phyloP scores from a whole-genome alignment of 2,113 vertebrate genomes.

The Chloropsis cyanopogon region DNA sequence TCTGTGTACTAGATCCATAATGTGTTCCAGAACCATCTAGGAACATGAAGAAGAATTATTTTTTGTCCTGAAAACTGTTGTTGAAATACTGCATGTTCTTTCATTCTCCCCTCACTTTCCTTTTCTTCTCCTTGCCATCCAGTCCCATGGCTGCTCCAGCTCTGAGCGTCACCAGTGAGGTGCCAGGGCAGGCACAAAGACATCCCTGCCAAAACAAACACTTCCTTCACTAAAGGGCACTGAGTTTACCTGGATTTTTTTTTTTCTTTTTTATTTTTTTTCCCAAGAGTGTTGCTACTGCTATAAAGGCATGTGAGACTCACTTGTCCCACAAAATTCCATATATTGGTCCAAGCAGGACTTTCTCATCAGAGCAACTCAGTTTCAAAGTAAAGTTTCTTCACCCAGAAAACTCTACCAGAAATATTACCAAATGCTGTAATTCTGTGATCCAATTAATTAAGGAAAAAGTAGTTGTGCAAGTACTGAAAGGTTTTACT shows the following conservation, averaged over 20 bases:
- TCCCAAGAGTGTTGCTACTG: neutral
- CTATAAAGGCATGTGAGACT: neutral
- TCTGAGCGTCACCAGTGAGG: neutral
- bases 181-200: neutral
- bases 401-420: neutral
- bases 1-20: neutral
- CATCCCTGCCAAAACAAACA: neutral
- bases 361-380: neutral
- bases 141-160: neutral
- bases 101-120: neutral
- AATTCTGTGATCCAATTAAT: neutral
- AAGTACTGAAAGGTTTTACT: neutral
- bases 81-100: neutral
- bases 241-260: neutral
- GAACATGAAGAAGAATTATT: neutral
- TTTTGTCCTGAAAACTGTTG: neutral
- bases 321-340: neutral
- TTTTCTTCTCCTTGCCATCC: neutral
- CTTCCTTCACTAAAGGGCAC: accelerated
- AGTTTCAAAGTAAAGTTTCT: neutral
- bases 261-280: too few species aligned
- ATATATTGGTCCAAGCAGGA: neutral
- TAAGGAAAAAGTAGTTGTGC: neutral
- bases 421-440: neutral
- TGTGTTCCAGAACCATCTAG: neutral